Evolutionary conservation across 2,888 invertebrate species (phyloP), one percentile per base, ranked within the genome.

Genomic region (Germaria angustata): DNA sequence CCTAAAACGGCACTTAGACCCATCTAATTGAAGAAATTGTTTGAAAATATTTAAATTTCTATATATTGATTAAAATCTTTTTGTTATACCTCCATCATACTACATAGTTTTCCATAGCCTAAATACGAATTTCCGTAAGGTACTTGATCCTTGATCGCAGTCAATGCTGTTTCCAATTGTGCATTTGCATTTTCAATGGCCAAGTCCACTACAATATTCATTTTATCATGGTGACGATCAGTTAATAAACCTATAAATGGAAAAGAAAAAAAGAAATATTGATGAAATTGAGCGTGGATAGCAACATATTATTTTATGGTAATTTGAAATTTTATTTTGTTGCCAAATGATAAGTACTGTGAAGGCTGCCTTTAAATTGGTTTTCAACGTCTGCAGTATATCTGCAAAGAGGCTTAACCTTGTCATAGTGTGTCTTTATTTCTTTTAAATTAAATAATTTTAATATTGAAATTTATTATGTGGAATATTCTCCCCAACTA

Each of bases 1-100:
- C 98, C 98, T 87, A 98, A 95, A 68, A 98, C 93, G 15, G 95
- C 97, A 0, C 95, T 94, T 7, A 97, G 93, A 39, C 96, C 96
- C 34, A 92, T 92, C 94, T 93, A 32, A 81, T 68, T 11, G 1
- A 7, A 41, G 4, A 1, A 36, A 53, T 8, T 9, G 5, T 13
- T 36, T 8, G 11, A 0, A 15, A 17, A 9, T 15, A 22, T 22
- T 66, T 17, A 44, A n/a, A 41, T 22, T 28, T 28, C 4, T 28
- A 49, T 17, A 13, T 11, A 20, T 63, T n/a, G 44, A 32, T 51
- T 17, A 0, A 34, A 5, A 20, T 15, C 8, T 6, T 17, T n/a
- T 61, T 44, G 1, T 73, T 3, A 49, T 84, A 93, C 93, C 92
- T 92, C 92, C 78, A 94, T 88, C 87, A 93, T 90, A 49, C 89